Evolutionary conservation across 2,797 vertebrate species (phyloP).

Genomic region (Cetoscarus ocellatus): DNA sequence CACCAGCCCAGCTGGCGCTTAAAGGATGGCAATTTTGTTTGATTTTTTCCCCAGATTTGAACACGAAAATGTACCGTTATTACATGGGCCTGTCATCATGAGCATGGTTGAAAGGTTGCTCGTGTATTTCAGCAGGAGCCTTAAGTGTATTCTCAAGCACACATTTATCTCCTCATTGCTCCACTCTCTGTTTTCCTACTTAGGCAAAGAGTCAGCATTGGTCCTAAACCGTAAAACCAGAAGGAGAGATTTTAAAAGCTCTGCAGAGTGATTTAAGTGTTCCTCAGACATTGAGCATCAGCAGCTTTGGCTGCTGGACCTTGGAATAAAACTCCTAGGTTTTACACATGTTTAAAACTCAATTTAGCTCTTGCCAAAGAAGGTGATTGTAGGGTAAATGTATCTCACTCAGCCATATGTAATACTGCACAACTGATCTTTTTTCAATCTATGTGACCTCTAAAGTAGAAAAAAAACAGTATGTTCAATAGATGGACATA

Average conservation of each 20-base stretch:
- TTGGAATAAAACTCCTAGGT: constrained; percentile 65
- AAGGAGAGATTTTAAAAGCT: constrained; percentile 50
- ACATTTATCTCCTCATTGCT: constrained; percentile 60
- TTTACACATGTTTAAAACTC: constrained; percentile 46
- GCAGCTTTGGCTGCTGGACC: constrained; percentile 63
- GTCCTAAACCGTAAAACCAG: constrained; percentile 75
- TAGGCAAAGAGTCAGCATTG: constrained; percentile 48
- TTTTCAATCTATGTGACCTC: constrained; percentile 57
- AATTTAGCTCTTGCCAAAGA: constrained; percentile 61
- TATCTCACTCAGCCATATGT: constrained; percentile 54
- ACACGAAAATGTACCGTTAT: constrained; percentile 56
- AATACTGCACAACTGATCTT: constrained; percentile 64
- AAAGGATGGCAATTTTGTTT: constrained; percentile 63
- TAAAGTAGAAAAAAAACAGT: constrained; percentile 39
- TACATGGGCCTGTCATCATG: constrained; percentile 54
- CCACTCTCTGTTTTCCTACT: constrained; percentile 73
- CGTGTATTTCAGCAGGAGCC: constrained; percentile 53
- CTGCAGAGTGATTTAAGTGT: constrained; percentile 66
- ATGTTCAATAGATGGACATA: constrained; percentile 12
- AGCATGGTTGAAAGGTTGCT: constrained; percentile 45
- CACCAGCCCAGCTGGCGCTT: constrained; percentile 59
- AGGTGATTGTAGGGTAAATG: constrained; percentile 61
- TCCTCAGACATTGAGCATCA: constrained; percentile 53
- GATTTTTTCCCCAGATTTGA: constrained; percentile 67
- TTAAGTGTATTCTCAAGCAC: constrained; percentile 41